Evolutionary conservation across 2,888 invertebrate genomes (phyloP), one percentile per base, ranked within the genome.

Genomic region (Pemphredon lugubris): DNA sequence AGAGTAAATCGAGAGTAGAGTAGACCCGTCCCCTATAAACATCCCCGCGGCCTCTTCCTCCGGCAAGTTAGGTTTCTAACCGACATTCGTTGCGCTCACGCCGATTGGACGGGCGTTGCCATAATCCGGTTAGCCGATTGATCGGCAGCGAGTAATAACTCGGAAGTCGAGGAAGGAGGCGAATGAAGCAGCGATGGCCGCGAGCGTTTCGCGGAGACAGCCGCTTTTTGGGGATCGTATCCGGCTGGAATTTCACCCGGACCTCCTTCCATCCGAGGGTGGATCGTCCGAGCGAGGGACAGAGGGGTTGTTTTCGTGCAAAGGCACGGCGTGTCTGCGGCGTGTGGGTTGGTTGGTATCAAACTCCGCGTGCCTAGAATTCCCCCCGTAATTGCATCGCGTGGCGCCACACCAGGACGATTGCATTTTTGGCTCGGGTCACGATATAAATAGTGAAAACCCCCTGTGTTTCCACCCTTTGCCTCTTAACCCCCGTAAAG

Each of bases 331-430:
- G 77, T 72, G 76, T 74, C 72, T 64, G 74, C 66, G 68, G 65
- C 48, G 74, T 65, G 69, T 68, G 74, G 73, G 76, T 55, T 53
- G 70, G 69, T 47, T 53, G 71, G 75, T 82, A 86, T 88, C 84
- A 85, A 85, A 84, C 80, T 81, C 81, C 76, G 86, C 88, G 83
- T 87, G 86, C 87, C 83, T 82, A 63, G 85, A 84, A 89, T 88
- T 88, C 88, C 82, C 82, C 73, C 72, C 74, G 88, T 89, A 88
- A 89, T 89, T 87, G 87, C 86, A 86, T 86, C 82, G 84, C 83
- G 77, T 82, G 79, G 81, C 82, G 79, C 81, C 77, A 73, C 77
- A 82, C 81, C 81, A 79, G 78, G 79, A 84, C 80, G 83, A 85
- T 84, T 85, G 85, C 84, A 86, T 87, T 86, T 85, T 81, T 80